A percentile compares a stretch with the other conserved stretches of the same genome.
phyloP scores from a whole-genome alignment of 2,113 vertebrate genomes.

The Polyodon spathula region DNA sequence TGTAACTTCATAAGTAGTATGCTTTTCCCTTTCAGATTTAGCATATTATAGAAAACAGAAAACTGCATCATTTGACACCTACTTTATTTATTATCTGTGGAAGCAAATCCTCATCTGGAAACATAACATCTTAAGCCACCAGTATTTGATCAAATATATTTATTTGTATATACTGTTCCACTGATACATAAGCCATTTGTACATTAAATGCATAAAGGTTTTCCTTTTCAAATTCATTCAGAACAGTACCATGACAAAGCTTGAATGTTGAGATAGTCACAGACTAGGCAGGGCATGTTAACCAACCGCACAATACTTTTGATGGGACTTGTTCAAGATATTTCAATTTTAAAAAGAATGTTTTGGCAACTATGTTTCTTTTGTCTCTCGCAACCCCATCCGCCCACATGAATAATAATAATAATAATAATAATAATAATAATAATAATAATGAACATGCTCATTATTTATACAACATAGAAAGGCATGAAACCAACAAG shows the following conservation, averaged over 20 bases:
- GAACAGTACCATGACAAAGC: too few relatives aligned
- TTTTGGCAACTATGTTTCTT: conserved; percentile 36
- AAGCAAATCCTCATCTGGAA: too few relatives aligned
- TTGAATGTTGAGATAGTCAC: conserved; percentile 45
- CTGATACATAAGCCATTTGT: too few relatives aligned
- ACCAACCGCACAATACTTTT: conserved; percentile 45
- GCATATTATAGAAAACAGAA: too few relatives aligned
- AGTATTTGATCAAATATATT: too few relatives aligned
- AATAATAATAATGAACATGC: conserved; percentile 35
- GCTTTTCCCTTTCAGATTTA: too few relatives aligned
- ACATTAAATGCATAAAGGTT: too few relatives aligned
- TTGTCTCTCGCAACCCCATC: conserved; percentile 30
- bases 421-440: background rate
- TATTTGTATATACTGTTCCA: too few relatives aligned
- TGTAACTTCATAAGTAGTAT: background rate
- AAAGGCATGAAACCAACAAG: conserved; percentile 39
- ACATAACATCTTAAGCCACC: too few relatives aligned
- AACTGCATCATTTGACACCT: too few relatives aligned
- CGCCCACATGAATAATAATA: conserved; percentile 33
- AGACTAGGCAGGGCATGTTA: conserved; percentile 39
- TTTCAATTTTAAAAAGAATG: conserved; percentile 29
- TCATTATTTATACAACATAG: conserved; percentile 48
- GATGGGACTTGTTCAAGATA: conserved; percentile 37
- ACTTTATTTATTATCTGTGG: too few relatives aligned
- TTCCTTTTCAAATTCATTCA: too few relatives aligned